These are phyloP conservation scores for Paracyprichromis sp. DNA, from an alignment of 2,113 vertebrate genomes.

Conservation along the genomic window DNA sequence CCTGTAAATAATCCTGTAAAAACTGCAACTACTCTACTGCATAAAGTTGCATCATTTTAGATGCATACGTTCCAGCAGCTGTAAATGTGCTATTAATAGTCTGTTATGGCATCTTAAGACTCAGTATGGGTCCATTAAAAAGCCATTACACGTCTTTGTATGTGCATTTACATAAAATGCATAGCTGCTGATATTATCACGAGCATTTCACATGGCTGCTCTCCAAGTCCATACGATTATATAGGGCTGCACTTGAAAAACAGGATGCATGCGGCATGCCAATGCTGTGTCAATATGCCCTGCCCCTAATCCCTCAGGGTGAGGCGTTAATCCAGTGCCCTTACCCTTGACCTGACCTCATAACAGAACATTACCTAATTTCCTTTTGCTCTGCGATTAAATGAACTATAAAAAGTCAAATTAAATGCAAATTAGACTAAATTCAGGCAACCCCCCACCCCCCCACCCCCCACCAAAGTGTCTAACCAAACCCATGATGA, in stretches of 20 bases:
- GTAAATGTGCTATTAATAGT: background rate
- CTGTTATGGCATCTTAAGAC: background rate
- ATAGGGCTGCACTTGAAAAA: background rate
- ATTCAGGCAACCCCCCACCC: background rate
- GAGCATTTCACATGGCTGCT: background rate
- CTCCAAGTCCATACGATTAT: background rate
- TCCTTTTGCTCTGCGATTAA: background rate
- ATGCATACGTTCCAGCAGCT: background rate
- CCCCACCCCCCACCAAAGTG: background rate
- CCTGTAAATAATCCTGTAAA: background rate
- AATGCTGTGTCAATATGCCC: slow-evolving; percentile 1
- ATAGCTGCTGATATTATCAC: background rate
- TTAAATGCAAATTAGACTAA: background rate
- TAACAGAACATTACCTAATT: slow-evolving; percentile 13
- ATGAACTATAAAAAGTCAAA: background rate
- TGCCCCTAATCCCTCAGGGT: slow-evolving; percentile 29
- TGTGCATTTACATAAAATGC: background rate
- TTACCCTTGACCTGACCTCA: slow-evolving; percentile 5
- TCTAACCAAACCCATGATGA: background rate
- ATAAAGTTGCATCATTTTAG: background rate
- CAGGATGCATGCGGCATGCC: background rate
- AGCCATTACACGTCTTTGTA: background rate
- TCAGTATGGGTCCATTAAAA: background rate
- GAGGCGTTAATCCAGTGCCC: slow-evolving; percentile 21
- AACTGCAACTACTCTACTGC: background rate